A percentile compares a stretch with the other conserved stretches of the same genome.
phyloP scores from a whole-genome alignment of 2,888 invertebrate species.

The Andrena fulva region DNA sequence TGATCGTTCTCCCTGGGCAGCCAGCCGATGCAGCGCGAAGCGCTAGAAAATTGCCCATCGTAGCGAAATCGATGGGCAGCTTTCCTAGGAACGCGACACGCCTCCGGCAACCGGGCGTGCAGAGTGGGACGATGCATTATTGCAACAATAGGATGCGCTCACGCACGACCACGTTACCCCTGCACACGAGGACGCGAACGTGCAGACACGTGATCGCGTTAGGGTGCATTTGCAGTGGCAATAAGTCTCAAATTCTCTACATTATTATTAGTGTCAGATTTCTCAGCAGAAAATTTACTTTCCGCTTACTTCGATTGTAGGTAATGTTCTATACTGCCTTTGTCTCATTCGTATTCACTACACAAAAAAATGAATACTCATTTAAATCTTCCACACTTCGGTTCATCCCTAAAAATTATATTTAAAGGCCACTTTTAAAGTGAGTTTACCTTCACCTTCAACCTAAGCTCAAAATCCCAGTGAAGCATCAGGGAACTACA shows the following conservation, averaged over 20 bases:
- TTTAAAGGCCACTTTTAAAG: no score
- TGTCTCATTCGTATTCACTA: no score
- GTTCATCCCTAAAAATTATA: no score
- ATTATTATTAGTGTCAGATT: no score
- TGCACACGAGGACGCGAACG: slow-evolving; percentile 31
- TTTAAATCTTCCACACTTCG: no score
- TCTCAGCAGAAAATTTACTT: no score
- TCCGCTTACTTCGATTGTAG: no score
- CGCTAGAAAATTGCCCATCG: slow-evolving; percentile 54
- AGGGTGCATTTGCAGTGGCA: slow-evolving; percentile 20
- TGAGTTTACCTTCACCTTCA: no score
- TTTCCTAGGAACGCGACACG: slow-evolving; percentile 49
- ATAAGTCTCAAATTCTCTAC: neutral
- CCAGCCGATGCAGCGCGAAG: slow-evolving; percentile 25
- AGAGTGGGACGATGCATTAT: slow-evolving; percentile 56
- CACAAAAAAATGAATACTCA: no score
- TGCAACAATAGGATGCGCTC: slow-evolving; percentile 72
- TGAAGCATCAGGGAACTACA: no score
- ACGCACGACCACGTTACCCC: slow-evolving; percentile 40
- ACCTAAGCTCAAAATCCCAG: no score
- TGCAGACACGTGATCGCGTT: slow-evolving; percentile 43
- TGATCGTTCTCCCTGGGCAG: slow-evolving; percentile 17
- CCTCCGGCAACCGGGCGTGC: slow-evolving; percentile 48
- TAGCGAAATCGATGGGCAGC: slow-evolving; percentile 49
- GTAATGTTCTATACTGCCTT: no score